Percentiles rank a stretch among this genome's conserved stretches.
Conservation (phyloP, 2,113 vertebrate species). For the Fregata magnificens region DNA sequence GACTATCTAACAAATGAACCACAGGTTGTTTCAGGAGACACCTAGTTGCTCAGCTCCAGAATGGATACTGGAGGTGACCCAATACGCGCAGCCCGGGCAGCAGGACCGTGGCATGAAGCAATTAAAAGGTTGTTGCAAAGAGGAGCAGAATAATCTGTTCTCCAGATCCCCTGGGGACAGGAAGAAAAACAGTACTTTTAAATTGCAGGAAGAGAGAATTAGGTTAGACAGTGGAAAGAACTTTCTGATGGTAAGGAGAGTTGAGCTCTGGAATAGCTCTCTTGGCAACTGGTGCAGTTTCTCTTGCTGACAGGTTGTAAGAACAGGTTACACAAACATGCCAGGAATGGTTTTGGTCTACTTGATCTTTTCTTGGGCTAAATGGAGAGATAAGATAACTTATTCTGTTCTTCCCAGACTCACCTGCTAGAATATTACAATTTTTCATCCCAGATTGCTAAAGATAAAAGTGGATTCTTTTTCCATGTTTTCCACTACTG, state of each 20-base stretch:
- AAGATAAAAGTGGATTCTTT: background rate
- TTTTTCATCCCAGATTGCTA: background rate
- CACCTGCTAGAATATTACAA: constrained; percentile 19
- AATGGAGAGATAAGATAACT: constrained; percentile 30
- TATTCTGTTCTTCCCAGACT: background rate
- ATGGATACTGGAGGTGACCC: background rate
- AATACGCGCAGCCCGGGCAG: background rate
- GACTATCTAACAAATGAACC: background rate
- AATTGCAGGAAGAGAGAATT: constrained; percentile 37
- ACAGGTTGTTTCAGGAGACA: background rate
- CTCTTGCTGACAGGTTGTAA: constrained; percentile 41
- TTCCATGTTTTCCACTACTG: background rate
- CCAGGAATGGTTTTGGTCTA: constrained; percentile 36
- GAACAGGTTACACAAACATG: constrained; percentile 53
- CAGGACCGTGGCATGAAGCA: accelerated
- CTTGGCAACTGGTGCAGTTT: constrained; percentile 26
- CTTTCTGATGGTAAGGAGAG: background rate
- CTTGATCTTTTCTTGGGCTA: constrained; percentile 30
- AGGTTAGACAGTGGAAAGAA: constrained; percentile 15
- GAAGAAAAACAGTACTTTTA: constrained; percentile 26
- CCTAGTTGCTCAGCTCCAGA: background rate
- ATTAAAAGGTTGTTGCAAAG: background rate
- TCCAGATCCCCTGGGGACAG: background rate
- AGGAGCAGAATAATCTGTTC: background rate
- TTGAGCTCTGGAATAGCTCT: background rate